Evolutionary conservation across 2,888 invertebrate genomes (phyloP).

Genomic region (Drosophila rubida): DNA sequence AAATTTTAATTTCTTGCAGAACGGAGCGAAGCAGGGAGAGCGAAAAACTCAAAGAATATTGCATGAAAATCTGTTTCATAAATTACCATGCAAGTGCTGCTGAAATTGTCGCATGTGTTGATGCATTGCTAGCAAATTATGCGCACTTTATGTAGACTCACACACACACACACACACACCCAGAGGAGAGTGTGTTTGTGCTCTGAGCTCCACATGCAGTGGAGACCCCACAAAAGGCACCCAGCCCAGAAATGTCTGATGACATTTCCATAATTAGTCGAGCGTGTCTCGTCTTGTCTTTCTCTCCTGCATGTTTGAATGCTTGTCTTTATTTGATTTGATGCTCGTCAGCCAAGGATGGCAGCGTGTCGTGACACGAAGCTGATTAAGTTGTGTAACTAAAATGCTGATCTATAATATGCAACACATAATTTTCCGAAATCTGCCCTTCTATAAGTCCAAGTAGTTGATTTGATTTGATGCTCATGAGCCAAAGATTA

Average conservation of each 20-base stretch:
- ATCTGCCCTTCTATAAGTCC: too few species aligned
- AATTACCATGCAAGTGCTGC: conserved; percentile 75
- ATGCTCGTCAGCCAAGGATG: conserved; percentile 49
- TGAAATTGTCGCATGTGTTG: conserved; percentile 75
- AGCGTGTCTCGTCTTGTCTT: conserved; percentile 68
- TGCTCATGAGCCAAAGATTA: too few species aligned
- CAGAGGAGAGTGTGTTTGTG: conserved; percentile 4
- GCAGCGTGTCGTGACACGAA: conserved; percentile 7
- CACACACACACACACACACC: background rate
- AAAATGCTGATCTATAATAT: too few species aligned
- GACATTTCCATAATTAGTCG: conserved; percentile 82
- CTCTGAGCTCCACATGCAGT: conserved; percentile 33
- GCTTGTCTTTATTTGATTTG: conserved; percentile 79
- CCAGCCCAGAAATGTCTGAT: conserved; percentile 64
- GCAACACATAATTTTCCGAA: too few species aligned
- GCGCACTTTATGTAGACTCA: conserved; percentile 58
- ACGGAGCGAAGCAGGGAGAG: conserved; percentile 2
- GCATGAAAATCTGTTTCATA: conserved; percentile 63
- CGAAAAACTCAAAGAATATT: conserved; percentile 6
- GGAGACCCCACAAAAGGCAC: conserved; percentile 60
- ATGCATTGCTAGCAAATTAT: conserved; percentile 79
- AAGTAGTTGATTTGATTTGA: too few species aligned
- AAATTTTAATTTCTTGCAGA: conserved; percentile 70
- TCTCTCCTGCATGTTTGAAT: conserved; percentile 68
- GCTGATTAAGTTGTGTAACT: background rate